Evolutionary conservation across 1,140 invertebrate genomes (phyloP), one percentile per base, ranked within the genome.

Genomic region (Zaprionus tsacasi): DNA sequence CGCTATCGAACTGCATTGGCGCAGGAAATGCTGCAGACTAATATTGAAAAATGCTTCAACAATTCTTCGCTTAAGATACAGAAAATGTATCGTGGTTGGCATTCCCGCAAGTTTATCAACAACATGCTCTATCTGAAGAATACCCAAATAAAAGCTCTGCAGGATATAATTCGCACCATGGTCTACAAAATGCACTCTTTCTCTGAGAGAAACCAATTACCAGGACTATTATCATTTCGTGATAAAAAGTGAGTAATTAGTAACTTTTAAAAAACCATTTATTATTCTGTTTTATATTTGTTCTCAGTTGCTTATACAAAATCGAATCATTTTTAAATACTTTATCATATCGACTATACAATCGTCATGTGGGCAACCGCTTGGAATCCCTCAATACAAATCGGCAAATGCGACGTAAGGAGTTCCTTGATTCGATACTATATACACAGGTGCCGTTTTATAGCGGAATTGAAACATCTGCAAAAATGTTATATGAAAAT

Each of bases 61-160:
- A 4, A 6, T 0, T 25, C 55, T 7, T 73, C 78, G 7, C 13
- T 25, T 1, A 74, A 30, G 25, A 82, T 82, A 7, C 90, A 91
- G 40, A 30, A 74, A 0, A 13, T 76, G 0, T 91, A 63, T 61
- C 76, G 81, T 6, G 90, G 86, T n/a, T 91, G 72, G 71, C 68
- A 48, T 55, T 69, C 75, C 2, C 78, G 90, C 21, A 56, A 77
- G 36, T 25, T 72, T 27, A 12, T 63, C 35, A 73, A 83, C 43
- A 75, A 83, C 50, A 59, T 72, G 17, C 6, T 36, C 6, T 48
- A 35, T 12, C 38, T 81, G 3, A 59, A 70, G 30, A 25, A 21
- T 6, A 35, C 70, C 6, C 79, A 74, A 43, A 0, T 68, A 1
- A n/a, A 40, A 0, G 68, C 40, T 5, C 11, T 72, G 3, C 58